phyloP scores from a whole-genome alignment of 1,140 invertebrate genomes.

The Dreissena rostriformis region DNA sequence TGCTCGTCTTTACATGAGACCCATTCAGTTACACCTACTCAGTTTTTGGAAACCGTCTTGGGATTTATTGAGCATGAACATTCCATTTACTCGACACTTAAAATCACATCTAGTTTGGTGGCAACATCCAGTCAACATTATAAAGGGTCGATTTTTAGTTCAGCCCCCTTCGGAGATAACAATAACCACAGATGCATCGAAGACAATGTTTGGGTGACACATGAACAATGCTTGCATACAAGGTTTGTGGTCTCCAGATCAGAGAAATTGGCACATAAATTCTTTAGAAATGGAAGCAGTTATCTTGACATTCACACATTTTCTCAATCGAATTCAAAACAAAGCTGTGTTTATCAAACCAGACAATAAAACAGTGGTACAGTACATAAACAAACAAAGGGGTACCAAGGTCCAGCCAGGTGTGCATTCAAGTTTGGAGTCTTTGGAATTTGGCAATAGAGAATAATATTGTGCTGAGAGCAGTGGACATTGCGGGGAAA shows the following conservation, averaged over 20 bases:
- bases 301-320: slow-evolving; percentile 8
- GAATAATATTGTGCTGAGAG: slow-evolving; percentile 11
- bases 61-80: too few species aligned
- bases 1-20: slow-evolving; percentile 36
- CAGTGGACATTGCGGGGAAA: slow-evolving; percentile 19
- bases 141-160: background rate
- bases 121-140: slow-evolving; percentile 11
- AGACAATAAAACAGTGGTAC: slow-evolving; percentile 36
- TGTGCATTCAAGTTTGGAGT: slow-evolving; percentile 14
- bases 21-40: too few species aligned
- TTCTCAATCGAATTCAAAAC: background rate
- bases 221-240: slow-evolving; percentile 2
- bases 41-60: too few species aligned
- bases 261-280: slow-evolving; percentile 23
- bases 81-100: slow-evolving; percentile 14
- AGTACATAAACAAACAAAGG: slow-evolving; percentile 24
- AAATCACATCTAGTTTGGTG: slow-evolving; percentile 23
- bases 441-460: background rate
- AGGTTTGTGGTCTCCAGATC: background rate
- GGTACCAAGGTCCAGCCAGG: background rate
- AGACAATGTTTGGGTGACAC: background rate
- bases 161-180: background rate
- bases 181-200: slow-evolving; percentile 37
- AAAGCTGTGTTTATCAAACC: slow-evolving; percentile 8
- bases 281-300: slow-evolving; percentile 22